phyloP scores from a whole-genome alignment of 2,113 vertebrate genomes.

The Dolichotis patagonum region DNA sequence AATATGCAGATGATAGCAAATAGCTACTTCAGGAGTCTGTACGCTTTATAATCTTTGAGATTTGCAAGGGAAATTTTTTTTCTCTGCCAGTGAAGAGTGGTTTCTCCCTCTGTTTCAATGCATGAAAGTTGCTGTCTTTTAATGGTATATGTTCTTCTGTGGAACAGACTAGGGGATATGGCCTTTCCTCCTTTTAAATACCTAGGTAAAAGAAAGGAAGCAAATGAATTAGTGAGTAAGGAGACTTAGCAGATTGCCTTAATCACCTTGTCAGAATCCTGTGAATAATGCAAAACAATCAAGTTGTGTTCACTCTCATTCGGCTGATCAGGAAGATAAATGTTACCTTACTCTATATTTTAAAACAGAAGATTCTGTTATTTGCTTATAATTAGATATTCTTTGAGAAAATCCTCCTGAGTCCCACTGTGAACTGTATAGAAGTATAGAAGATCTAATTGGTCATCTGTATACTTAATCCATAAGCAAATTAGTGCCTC shows the following conservation, averaged over 20 bases:
- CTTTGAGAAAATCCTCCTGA: neutral
- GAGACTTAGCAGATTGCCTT: neutral
- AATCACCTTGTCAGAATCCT: slow-evolving; percentile 22
- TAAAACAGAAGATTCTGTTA: neutral
- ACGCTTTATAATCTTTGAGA: neutral
- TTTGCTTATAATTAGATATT: slow-evolving; percentile 33
- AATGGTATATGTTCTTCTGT: neutral
- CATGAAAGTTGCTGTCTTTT: neutral
- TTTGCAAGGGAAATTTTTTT: neutral
- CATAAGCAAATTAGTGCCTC: neutral
- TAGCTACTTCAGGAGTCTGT: neutral
- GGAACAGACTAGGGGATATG: neutral
- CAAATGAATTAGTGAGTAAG: neutral
- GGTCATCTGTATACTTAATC: neutral
- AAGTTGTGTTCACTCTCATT: neutral
- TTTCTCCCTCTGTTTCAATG: neutral
- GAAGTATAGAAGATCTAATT: neutral
- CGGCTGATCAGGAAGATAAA: slow-evolving; percentile 28
- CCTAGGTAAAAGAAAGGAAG: neutral
- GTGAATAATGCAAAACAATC: neutral
- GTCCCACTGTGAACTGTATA: neutral
- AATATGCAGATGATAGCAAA: neutral
- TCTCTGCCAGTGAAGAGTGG: neutral
- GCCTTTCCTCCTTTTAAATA: neutral
- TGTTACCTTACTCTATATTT: slow-evolving; percentile 5